Conservation (phyloP, 2,797 vertebrate genomes). For the Zalophus californianus region DNA sequence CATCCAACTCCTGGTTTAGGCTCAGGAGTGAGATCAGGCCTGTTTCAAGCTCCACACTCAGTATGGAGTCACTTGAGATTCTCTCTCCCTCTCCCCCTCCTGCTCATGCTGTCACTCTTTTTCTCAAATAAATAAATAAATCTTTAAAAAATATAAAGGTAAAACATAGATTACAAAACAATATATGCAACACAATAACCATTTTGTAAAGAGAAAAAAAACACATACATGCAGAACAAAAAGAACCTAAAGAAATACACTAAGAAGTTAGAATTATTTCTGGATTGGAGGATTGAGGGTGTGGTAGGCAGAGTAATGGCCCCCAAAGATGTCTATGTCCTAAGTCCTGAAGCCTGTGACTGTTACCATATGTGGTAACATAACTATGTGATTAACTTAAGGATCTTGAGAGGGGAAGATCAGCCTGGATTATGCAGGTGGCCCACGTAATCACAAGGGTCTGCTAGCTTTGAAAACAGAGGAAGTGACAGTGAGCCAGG, state of each 20-base stretch:
- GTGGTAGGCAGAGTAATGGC: neutral
- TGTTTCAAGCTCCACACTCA: no score
- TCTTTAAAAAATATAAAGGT: neutral
- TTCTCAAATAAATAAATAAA: neutral
- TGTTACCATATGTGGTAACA: neutral
- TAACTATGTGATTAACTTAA: neutral
- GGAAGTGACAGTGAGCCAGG: neutral
- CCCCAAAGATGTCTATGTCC: neutral
- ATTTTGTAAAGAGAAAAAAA: conserved; percentile 30
- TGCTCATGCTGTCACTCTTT: no score
- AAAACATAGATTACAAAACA: neutral
- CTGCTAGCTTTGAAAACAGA: neutral
- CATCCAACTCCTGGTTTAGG: neutral
- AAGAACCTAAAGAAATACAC: neutral
- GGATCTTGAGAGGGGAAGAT: neutral
- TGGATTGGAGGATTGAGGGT: neutral
- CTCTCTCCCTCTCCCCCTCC: no score
- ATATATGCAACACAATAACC: neutral
- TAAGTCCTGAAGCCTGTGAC: neutral
- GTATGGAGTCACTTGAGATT: no score
- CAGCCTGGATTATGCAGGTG: neutral
- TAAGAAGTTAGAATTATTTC: neutral
- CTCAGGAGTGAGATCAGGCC: neutral
- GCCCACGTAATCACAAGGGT: neutral
- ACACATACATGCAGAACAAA: neutral